Base-by-base conservation (phyloP, 2,113 vertebrate genomes). In the Colistium nudipinnis region DNA sequence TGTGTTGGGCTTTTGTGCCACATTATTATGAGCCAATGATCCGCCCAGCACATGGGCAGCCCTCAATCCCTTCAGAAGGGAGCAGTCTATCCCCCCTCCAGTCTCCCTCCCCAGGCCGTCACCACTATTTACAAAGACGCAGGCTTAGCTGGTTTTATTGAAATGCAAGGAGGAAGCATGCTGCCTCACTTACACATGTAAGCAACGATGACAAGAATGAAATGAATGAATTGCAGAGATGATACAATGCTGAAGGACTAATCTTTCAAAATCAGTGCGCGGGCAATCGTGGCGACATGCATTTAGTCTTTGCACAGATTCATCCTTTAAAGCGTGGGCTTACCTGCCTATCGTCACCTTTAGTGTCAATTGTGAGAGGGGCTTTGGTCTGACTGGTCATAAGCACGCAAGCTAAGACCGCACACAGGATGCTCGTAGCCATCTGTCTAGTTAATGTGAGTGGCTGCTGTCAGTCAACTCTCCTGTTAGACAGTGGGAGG, bases 1-100 rank as follows among this genome's bases (percentile, higher is more conserved):
- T 10, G 54, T 63, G 82, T 84, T 86, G 77, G 75, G 88, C 83
- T 86, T 87, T 88, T 85, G 84, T 88, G 82, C 71, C 68, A 89
- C 81, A 87, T 88, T 86, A 86, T 90, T 85, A 89, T 87, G 80
- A 90, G 75, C 69, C 81, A 70, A 84, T 83, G 84, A 88, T 88
- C 86, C 70, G 44, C 74, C 78, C 71, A 74, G 79, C 81, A 87
- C 79, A 87, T 66, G 74, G 82, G 78, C 78, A 87, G 73, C 74
- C 82, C 79, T 83, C 57, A 22, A 82, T 76, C 74, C 69, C 77
- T 60, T 87, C 74, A 76, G 73, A 83, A 67, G 67, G 66, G 59
- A 87, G 81, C 74, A 43, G 55, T 76, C 76, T 79, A 77, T 69
- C 47, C 66, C 83, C n/a, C 56, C 75, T 78, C 61, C 63, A 77